phyloP scores from a whole-genome alignment of 1,140 invertebrate species.

The Heliothis virescens region DNA sequence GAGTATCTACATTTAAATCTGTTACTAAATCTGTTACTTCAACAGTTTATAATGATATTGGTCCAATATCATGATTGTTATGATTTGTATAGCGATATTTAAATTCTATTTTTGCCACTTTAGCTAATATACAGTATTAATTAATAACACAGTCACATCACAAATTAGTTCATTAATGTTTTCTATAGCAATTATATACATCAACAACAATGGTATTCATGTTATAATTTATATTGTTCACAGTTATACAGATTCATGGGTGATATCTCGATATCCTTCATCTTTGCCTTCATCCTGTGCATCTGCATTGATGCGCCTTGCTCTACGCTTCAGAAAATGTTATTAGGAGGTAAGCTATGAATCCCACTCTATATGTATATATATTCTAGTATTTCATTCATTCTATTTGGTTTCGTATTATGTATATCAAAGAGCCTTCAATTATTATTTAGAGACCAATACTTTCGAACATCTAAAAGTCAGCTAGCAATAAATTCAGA shows the following conservation, averaged over 20 bases:
- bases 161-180: conserved; percentile 4
- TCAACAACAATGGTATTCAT: neutral
- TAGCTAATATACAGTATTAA: no score
- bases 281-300: conserved; percentile 55
- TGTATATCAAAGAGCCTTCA: no score
- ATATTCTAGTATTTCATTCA: no score
- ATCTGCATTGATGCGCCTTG: conserved; percentile 59
- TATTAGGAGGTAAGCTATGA: conserved; percentile 52
- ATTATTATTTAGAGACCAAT: neutral
- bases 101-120: no score
- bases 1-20: conserved; percentile 14
- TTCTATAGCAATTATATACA: neutral
- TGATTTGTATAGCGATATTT: no score
- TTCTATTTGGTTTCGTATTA: neutral
- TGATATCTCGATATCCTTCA: conserved; percentile 51
- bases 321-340: conserved; percentile 58
- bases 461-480: neutral
- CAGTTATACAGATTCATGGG: conserved; percentile 57
- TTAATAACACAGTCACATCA: no score
- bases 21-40: no score
- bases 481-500: no score
- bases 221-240: conserved; percentile 37
- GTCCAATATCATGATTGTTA: no score
- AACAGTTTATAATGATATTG: no score
- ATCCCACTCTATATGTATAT: neutral